Percentiles rank a stretch among this genome's conserved stretches.
Conservation (phyloP, 2,888 invertebrate species). For the Tyria jacobaeae region DNA sequence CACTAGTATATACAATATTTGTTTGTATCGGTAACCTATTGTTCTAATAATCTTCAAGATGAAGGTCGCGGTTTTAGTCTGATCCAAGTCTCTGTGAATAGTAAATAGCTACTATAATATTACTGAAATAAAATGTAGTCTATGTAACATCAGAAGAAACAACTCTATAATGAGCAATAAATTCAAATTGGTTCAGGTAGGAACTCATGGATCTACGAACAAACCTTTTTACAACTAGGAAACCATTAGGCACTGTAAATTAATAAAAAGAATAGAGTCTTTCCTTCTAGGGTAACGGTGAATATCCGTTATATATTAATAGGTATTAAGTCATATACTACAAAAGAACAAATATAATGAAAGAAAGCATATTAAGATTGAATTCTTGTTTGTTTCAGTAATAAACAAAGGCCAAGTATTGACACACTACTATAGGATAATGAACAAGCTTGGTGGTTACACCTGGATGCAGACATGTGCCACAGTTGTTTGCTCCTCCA, state of each 20-base stretch:
- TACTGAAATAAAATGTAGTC: background rate
- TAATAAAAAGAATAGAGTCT: too few species aligned
- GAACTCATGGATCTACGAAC: too few species aligned
- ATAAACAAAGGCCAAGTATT: slow-evolving; percentile 98
- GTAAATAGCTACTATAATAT: too few species aligned
- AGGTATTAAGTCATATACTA: too few species aligned
- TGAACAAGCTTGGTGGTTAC: slow-evolving; percentile 98
- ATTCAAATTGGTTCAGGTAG: background rate
- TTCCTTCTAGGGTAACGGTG: too few species aligned
- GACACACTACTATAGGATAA: slow-evolving; percentile 97
- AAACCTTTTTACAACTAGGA: too few species aligned
- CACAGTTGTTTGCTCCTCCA: slow-evolving; percentile 97
- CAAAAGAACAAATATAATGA: too few species aligned
- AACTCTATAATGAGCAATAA: too few species aligned
- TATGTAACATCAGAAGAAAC: background rate
- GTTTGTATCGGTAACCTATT: slow-evolving; percentile 49
- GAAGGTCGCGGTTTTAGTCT: slow-evolving; percentile 44
- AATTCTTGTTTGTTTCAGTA: slow-evolving; percentile 88
- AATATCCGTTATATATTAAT: too few species aligned
- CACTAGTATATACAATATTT: slow-evolving; percentile 39
- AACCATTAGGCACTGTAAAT: too few species aligned
- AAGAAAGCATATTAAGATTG: background rate
- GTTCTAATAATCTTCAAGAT: slow-evolving; percentile 45
- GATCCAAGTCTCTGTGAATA: slow-evolving; percentile 15
- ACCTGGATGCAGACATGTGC: slow-evolving; percentile 99